Percentiles rank a stretch among this genome's conserved stretches.
Conservation (phyloP, 2,113 vertebrate genomes). For the Channa maculata region DNA sequence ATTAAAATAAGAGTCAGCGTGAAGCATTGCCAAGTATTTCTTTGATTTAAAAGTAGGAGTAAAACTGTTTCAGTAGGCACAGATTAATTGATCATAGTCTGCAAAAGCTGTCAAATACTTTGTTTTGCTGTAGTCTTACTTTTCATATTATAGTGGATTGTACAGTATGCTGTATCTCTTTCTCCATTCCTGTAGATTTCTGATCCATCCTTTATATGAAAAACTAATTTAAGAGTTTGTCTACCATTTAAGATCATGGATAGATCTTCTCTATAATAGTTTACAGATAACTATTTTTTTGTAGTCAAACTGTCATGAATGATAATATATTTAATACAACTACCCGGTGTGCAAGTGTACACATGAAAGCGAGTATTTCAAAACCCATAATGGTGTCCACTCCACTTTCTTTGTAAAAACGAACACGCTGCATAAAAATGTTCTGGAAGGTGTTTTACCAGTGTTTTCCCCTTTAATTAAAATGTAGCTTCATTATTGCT, state of each 20-base stretch:
- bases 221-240: neutral
- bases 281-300: neutral
- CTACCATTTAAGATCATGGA: neutral
- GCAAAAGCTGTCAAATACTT: slow-evolving; percentile 2
- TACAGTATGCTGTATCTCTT: neutral
- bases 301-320: neutral
- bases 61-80: slow-evolving; percentile 3
- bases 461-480: neutral
- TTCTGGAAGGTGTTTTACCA: neutral
- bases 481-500: neutral
- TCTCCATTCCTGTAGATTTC: neutral
- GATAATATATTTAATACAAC: neutral
- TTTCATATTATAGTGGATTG: neutral
- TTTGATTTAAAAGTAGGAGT: slow-evolving; percentile 20
- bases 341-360: neutral
- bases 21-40: neutral
- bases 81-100: neutral
- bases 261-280: neutral
- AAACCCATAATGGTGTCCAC: neutral
- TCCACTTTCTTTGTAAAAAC: too few species aligned
- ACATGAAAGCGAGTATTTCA: slow-evolving; percentile 3
- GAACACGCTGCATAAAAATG: too few species aligned
- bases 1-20: slow-evolving; percentile 12
- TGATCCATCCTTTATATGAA: neutral
- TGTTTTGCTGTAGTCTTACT: slow-evolving; percentile 11